Conservation (phyloP, 2,888 invertebrate species). For the Hololepta plana region DNA sequence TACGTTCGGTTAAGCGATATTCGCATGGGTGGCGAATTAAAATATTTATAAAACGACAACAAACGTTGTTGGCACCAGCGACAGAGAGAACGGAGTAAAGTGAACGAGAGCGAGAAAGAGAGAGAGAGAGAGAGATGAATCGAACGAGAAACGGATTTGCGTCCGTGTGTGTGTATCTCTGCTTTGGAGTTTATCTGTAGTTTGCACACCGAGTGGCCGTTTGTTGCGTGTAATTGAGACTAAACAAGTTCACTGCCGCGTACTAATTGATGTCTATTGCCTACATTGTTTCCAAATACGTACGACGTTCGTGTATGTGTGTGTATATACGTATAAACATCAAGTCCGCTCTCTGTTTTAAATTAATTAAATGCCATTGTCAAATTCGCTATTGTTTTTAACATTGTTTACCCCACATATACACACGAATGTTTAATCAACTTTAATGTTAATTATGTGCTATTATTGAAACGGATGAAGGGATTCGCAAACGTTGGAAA, state of each 20-base stretch:
- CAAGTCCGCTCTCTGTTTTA: conserved; percentile 15
- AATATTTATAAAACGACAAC: too few species aligned
- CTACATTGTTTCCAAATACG: conserved; percentile 27
- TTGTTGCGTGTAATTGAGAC: conserved; percentile 29
- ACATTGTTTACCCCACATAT: too few species aligned
- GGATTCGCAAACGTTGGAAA: too few species aligned
- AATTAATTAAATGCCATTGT: conserved; percentile 23
- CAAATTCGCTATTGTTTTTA: conserved; percentile 12
- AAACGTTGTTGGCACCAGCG: too few species aligned
- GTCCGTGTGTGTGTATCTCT: too few species aligned
- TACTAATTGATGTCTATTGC: conserved; percentile 29
- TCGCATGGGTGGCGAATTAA: too few species aligned
- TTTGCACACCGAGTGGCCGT: conserved; percentile 23
- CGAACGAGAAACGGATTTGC: conserved; percentile 2
- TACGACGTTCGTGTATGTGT: conserved; percentile 11
- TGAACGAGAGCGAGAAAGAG: too few species aligned
- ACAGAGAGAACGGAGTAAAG: too few species aligned
- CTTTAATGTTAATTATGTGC: too few species aligned
- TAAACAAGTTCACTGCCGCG: conserved; percentile 29
- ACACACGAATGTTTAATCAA: too few species aligned
- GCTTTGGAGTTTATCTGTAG: conserved; percentile 24
- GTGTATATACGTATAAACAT: background rate
- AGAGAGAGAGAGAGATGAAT: too few species aligned
- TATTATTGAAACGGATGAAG: conserved; percentile 4
- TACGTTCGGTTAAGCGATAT: too few species aligned